Percentiles rank a stretch among this genome's conserved stretches.
Conservation (phyloP, 2,797 vertebrate genomes). For the Microhierax caerulescens region DNA sequence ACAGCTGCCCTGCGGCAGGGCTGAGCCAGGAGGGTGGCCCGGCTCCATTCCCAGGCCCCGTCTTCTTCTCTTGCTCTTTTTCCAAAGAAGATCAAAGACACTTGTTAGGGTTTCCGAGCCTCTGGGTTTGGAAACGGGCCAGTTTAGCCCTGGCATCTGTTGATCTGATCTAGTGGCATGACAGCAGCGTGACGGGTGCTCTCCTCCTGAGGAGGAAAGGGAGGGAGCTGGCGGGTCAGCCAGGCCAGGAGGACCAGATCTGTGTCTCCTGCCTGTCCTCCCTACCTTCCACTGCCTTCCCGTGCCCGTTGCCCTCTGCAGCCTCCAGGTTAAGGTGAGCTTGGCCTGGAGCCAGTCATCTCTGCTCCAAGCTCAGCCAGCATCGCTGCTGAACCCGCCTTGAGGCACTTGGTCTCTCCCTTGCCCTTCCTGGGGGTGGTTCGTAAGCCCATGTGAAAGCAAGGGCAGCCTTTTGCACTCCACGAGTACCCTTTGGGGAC, state of each 20-base stretch:
- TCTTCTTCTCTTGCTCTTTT: not conserved
- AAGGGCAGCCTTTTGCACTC: not conserved
- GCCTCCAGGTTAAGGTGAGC: not conserved
- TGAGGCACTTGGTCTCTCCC: not conserved
- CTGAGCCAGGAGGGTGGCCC: not conserved
- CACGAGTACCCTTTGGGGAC: not conserved
- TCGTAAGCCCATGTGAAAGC: not conserved
- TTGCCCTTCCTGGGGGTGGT: no score
- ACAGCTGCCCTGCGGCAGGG: not conserved
- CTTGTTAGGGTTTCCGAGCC: not conserved
- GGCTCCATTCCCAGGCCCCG: accelerated
- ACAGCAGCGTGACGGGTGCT: accelerated
- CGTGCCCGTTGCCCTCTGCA: not conserved
- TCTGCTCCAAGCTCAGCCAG: not conserved
- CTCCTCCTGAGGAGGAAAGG: not conserved
- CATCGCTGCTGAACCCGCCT: not conserved
- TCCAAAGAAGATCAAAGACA: not conserved
- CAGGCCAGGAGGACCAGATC: not conserved
- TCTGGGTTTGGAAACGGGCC: not conserved
- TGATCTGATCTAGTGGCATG: not conserved
- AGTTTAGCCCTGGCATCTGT: not conserved
- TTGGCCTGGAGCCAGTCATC: not conserved
- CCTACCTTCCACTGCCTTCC: not conserved
- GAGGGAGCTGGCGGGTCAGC: not conserved
- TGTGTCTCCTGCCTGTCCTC: not conserved